Evolutionary conservation across 2,888 invertebrate species (phyloP).

Genomic region (Melolontha melolontha): DNA sequence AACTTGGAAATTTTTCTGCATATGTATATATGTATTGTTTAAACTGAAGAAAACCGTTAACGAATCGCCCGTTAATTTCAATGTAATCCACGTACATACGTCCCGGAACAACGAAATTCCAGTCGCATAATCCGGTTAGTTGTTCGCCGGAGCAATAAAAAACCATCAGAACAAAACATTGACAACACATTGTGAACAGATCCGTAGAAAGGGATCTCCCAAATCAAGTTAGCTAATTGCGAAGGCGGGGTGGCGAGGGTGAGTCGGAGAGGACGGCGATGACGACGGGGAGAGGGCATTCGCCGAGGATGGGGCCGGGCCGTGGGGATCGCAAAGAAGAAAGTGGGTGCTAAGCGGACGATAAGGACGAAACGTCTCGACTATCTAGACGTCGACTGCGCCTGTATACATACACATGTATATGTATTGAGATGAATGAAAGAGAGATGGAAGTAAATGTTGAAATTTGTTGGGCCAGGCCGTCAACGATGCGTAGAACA

Average conservation of each 20-base stretch:
- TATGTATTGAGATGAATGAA: neutral
- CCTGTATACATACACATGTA: neutral
- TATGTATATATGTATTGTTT: slow-evolving; percentile 7
- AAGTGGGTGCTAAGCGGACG: slow-evolving; percentile 15
- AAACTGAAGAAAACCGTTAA: slow-evolving; percentile 31
- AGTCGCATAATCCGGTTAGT: slow-evolving; percentile 50
- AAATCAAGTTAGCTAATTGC: slow-evolving; percentile 68
- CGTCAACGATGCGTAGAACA: no score
- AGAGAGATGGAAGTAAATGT: slow-evolving; percentile 4
- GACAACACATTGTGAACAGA: slow-evolving; percentile 65
- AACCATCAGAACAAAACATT: slow-evolving; percentile 63
- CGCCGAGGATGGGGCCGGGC: slow-evolving; percentile 1
- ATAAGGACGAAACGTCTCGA: slow-evolving; percentile 15
- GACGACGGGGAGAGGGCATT: slow-evolving; percentile 2
- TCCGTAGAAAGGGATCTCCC: slow-evolving; percentile 65
- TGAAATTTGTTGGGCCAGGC: slow-evolving; percentile 1
- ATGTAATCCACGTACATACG: slow-evolving; percentile 41
- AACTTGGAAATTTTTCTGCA: no score
- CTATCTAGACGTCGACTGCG: neutral
- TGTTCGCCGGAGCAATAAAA: slow-evolving; percentile 57
- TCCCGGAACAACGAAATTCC: slow-evolving; percentile 41
- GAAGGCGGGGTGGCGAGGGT: slow-evolving; percentile 52
- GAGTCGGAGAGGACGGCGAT: slow-evolving; percentile 27
- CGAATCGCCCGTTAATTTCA: slow-evolving; percentile 36
- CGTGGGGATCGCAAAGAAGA: slow-evolving; percentile 16